Conservation (phyloP, 2,797 vertebrate species). For the Hybognathus amarus region DNA sequence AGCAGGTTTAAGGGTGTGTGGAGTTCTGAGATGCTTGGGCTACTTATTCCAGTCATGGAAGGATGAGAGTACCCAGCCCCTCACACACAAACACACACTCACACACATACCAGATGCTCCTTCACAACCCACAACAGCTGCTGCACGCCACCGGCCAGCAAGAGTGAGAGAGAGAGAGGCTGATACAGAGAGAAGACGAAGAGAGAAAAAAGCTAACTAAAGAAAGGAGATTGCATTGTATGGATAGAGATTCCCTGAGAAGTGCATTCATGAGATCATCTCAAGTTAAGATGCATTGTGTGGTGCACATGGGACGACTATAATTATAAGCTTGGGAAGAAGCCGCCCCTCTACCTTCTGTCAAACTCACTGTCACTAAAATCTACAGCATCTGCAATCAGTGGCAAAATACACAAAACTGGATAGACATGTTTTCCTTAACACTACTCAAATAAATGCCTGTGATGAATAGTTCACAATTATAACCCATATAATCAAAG, state of each 20-base stretch:
- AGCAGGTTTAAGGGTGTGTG: constrained; percentile 65
- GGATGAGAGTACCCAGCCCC: constrained; percentile 61
- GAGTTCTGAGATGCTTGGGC: constrained; percentile 73
- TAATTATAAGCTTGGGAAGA: constrained; percentile 20
- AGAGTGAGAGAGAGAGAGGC: constrained; percentile 22
- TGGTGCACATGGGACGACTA: constrained; percentile 6
- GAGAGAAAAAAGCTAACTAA: constrained; percentile 34
- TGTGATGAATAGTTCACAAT: not conserved
- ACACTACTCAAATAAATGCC: not conserved
- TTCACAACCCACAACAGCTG: constrained; percentile 78
- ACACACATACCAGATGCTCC: constrained; percentile 73
- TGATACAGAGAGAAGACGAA: not conserved
- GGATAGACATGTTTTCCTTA: not conserved
- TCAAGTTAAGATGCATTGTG: constrained; percentile 43
- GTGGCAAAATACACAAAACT: not conserved
- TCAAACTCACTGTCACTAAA: constrained; percentile 24
- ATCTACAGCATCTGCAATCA: constrained; percentile 1
- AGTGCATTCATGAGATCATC: constrained; percentile 55
- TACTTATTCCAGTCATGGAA: constrained; percentile 77
- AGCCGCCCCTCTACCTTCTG: constrained; percentile 9
- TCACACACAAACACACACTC: constrained; percentile 25
- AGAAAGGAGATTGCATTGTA: constrained; percentile 29
- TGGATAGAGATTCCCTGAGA: constrained; percentile 27
- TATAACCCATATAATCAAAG: not conserved
- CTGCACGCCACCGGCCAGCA: constrained; percentile 69